A percentile compares a stretch with the other conserved stretches of the same genome.
phyloP scores from a whole-genome alignment of 2,888 invertebrate species.

The Cerastis rubricosa region DNA sequence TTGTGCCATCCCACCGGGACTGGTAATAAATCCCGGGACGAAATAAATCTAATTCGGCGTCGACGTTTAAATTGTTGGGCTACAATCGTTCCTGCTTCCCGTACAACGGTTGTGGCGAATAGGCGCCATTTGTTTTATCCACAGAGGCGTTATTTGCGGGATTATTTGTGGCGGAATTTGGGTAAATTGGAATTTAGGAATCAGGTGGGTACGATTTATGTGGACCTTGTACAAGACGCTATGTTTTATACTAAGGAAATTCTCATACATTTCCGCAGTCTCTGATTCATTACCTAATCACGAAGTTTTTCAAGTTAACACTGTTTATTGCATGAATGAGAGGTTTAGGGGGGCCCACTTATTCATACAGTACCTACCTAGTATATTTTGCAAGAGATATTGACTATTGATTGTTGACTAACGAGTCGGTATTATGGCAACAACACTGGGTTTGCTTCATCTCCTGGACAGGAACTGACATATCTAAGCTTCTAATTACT shows the following conservation, averaged over 20 bases:
- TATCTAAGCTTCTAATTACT: constrained; percentile 6
- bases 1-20: constrained; percentile 53
- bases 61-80: constrained; percentile 82
- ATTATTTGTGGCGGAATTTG: constrained; percentile 64
- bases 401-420: background rate
- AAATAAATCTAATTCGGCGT: constrained; percentile 87
- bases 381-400: background rate
- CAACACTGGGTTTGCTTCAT: too few relatives aligned
- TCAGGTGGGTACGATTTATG: constrained; percentile 57
- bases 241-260: background rate
- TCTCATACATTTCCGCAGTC: background rate
- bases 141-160: constrained; percentile 58
- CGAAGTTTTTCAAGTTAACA: background rate
- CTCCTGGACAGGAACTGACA: too few relatives aligned
- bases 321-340: background rate
- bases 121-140: constrained; percentile 63
- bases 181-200: constrained; percentile 55
- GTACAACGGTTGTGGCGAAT: constrained; percentile 61
- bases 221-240: background rate
- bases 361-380: too few relatives aligned
- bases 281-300: background rate
- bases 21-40: constrained; percentile 79
- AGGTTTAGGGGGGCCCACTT: background rate
- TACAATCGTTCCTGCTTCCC: constrained; percentile 76
- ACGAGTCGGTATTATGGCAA: too few relatives aligned